Conservation (phyloP, 2,888 invertebrate species). For the Argyra leucocephala region DNA sequence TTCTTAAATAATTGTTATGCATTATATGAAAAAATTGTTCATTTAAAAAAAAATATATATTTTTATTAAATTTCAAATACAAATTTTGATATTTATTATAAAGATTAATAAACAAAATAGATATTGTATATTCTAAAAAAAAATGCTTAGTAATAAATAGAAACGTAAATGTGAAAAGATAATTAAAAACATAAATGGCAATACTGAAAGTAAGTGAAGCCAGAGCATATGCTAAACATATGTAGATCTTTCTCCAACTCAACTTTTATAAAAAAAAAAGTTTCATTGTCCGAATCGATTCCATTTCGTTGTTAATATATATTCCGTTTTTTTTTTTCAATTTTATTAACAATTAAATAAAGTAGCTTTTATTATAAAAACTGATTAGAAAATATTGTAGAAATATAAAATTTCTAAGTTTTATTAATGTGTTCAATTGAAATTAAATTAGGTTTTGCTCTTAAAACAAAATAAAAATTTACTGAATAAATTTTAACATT, state of each 20-base stretch:
- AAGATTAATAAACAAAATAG: too few relatives aligned
- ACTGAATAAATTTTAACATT: background rate
- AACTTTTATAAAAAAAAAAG: background rate
- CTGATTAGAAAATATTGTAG: background rate
- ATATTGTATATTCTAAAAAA: too few relatives aligned
- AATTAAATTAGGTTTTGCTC: background rate
- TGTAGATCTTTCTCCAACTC: background rate
- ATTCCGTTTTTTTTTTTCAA: slow-evolving; percentile 4
- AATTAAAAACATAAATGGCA: background rate
- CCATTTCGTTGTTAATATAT: slow-evolving; percentile 2
- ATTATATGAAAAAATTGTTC: too few relatives aligned
- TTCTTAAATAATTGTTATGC: too few relatives aligned
- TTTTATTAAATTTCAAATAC: too few relatives aligned
- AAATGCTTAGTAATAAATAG: background rate
- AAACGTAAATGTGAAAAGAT: background rate
- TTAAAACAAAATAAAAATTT: background rate
- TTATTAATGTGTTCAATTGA: background rate
- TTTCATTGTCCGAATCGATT: slow-evolving; percentile 3
- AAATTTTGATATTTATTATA: too few relatives aligned
- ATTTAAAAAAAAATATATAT: too few relatives aligned
- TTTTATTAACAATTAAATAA: background rate
- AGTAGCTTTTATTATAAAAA: background rate
- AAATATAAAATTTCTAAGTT: background rate
- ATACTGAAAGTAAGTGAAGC: background rate
- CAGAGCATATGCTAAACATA: slow-evolving; percentile 1